Percentiles rank a stretch among this genome's conserved stretches.
Evolutionary conservation across 2,888 invertebrate genomes (phyloP).

Genomic region (Tenthredo livida): DNA sequence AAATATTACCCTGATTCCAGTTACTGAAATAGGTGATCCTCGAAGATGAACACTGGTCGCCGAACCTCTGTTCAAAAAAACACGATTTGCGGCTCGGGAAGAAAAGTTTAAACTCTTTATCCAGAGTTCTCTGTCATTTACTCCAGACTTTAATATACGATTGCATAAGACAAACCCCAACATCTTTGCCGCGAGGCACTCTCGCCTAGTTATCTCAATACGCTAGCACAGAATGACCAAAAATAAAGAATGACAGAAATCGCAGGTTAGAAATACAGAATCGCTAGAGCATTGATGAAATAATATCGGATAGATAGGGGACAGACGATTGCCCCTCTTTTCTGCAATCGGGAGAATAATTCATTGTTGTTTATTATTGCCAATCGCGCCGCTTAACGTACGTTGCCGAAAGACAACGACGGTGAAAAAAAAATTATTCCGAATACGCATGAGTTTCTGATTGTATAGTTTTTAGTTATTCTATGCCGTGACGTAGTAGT

Average conservation of each 20-base stretch:
- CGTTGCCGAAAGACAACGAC: not conserved
- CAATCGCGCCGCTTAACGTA: not conserved
- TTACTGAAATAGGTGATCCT: constrained; percentile 52
- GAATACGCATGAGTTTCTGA: constrained; percentile 18
- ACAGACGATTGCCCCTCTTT: too few species aligned
- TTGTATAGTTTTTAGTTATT: not conserved
- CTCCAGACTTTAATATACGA: constrained; percentile 58
- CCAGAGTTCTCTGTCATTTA: constrained; percentile 59
- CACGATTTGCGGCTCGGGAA: constrained; percentile 54
- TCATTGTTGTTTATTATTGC: constrained; percentile 28
- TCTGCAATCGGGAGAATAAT: not conserved
- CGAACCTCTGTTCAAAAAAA: constrained; percentile 58
- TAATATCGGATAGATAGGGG: not conserved
- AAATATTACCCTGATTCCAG: constrained; percentile 64
- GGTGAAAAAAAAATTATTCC: not conserved
- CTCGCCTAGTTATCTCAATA: not conserved
- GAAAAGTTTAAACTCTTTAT: constrained; percentile 55
- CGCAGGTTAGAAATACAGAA: not conserved
- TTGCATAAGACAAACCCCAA: constrained; percentile 62
- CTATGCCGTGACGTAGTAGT: constrained; percentile 40
- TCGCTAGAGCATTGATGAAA: not conserved
- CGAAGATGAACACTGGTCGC: constrained; percentile 56
- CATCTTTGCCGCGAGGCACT: constrained; percentile 58
- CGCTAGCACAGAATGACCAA: constrained; percentile 25
- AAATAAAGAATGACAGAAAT: constrained; percentile 27